phyloP scores from a whole-genome alignment of 2,113 vertebrate genomes.

The Sinocyclocheilus grahami region DNA sequence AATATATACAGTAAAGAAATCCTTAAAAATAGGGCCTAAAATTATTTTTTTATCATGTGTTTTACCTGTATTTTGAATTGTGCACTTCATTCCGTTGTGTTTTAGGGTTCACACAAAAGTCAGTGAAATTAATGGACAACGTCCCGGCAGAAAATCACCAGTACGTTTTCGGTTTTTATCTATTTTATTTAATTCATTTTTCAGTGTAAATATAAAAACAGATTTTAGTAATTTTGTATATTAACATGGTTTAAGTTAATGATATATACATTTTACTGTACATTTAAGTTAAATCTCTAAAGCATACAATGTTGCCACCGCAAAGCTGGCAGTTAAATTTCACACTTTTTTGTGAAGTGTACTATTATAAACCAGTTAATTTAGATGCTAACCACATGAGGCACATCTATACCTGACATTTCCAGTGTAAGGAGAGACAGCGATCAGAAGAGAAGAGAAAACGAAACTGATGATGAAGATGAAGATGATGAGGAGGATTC shows the following conservation, averaged over 20 bases:
- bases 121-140: too few relatives aligned
- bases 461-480: neutral
- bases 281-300: neutral
- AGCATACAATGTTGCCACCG: neutral
- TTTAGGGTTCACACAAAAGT: too few relatives aligned
- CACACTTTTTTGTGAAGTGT: neutral
- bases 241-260: neutral
- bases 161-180: too few relatives aligned
- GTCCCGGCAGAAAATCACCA: too few relatives aligned
- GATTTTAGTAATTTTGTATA: too few relatives aligned
- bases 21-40: too few relatives aligned
- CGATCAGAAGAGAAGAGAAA: neutral
- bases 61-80: too few relatives aligned
- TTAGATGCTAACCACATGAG: neutral
- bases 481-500: neutral
- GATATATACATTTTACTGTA: neutral
- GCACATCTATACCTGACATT: neutral
- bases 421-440: neutral
- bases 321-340: neutral
- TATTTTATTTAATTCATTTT: too few relatives aligned
- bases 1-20: too few relatives aligned
- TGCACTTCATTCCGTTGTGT: too few relatives aligned
- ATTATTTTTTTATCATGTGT: too few relatives aligned
- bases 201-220: too few relatives aligned
- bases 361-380: neutral